These are phyloP conservation scores for Catocala fraxini DNA, from an alignment of 2,888 invertebrate species.

Conservation along the genomic window DNA sequence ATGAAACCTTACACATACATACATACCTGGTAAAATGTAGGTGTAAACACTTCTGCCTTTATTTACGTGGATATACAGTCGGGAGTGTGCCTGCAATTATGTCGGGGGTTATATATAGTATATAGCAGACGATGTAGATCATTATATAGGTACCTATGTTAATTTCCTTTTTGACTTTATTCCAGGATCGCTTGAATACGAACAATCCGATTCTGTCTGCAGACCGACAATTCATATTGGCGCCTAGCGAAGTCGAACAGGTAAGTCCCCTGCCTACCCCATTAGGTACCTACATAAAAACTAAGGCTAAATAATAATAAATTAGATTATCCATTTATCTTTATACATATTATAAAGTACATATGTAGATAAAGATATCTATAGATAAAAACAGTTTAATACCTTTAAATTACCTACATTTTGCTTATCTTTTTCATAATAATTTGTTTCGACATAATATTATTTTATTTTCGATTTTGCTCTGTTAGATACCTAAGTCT, in stretches of 20 bases:
- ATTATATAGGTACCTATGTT: no score
- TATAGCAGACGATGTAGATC: no score
- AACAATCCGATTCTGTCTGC: conserved; percentile 78
- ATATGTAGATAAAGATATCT: conserved; percentile 33
- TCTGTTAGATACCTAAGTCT: no score
- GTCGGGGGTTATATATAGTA: no score
- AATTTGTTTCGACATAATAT: background rate
- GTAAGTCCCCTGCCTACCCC: conserved; percentile 56
- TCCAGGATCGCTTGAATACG: conserved; percentile 74
- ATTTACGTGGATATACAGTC: no score
- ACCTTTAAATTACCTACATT: background rate
- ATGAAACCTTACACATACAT: no score
- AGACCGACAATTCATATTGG: conserved; percentile 76
- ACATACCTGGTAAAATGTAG: no score
- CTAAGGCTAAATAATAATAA: no score
- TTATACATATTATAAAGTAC: conserved; percentile 22
- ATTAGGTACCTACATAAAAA: no score
- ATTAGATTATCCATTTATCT: conserved; percentile 23
- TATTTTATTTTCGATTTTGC: no score
- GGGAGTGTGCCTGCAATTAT: no score
- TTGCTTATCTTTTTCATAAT: background rate
- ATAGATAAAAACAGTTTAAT: conserved; percentile 23
- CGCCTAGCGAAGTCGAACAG: conserved; percentile 76
- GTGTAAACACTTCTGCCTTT: no score
- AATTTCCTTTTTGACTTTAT: background rate